Conservation (phyloP, 1,140 invertebrate species). For the Physella acuta region DNA sequence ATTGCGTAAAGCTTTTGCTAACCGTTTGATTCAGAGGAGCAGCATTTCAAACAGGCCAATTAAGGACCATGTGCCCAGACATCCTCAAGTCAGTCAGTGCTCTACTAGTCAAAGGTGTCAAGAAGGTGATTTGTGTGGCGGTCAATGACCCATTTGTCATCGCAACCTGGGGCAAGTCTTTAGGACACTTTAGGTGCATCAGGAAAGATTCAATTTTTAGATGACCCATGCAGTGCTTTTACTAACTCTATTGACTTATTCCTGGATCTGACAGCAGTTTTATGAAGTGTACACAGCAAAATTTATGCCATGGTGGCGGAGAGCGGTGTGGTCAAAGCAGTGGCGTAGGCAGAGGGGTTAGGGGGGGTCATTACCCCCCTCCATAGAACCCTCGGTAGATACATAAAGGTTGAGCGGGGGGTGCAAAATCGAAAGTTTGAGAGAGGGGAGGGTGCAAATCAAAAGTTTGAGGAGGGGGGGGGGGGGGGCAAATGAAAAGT, state of each 20-base stretch:
- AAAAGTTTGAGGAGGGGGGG: too few species aligned
- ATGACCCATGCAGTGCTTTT: constrained; percentile 75
- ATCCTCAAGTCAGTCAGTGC: constrained; percentile 76
- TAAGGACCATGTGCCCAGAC: constrained; percentile 91
- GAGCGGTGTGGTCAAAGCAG: constrained; percentile 77
- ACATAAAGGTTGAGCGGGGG: too few species aligned
- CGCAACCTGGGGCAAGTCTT: constrained; percentile 77
- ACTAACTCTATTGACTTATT: constrained; percentile 68
- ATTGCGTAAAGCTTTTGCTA: too few species aligned
- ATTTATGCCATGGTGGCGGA: constrained; percentile 87
- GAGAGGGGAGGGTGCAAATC: too few species aligned
- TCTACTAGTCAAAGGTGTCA: constrained; percentile 77
- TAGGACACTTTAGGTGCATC: constrained; percentile 63
- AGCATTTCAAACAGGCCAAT: too few species aligned
- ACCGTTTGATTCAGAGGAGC: too few species aligned
- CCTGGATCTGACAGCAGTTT: constrained; percentile 71
- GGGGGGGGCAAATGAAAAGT: too few species aligned
- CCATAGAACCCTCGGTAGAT: too few species aligned
- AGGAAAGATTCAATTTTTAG: constrained; percentile 85
- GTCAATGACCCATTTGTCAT: constrained; percentile 95
- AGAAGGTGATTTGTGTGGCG: constrained; percentile 82
- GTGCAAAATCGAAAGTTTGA: too few species aligned
- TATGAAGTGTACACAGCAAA: constrained; percentile 76
- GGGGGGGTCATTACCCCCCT: too few species aligned
- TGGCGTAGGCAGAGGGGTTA: too few species aligned